Percentiles rank a stretch among this genome's conserved stretches.
phyloP scores from a whole-genome alignment of 2,797 vertebrate species.

The Scyliorhinus canicula region DNA sequence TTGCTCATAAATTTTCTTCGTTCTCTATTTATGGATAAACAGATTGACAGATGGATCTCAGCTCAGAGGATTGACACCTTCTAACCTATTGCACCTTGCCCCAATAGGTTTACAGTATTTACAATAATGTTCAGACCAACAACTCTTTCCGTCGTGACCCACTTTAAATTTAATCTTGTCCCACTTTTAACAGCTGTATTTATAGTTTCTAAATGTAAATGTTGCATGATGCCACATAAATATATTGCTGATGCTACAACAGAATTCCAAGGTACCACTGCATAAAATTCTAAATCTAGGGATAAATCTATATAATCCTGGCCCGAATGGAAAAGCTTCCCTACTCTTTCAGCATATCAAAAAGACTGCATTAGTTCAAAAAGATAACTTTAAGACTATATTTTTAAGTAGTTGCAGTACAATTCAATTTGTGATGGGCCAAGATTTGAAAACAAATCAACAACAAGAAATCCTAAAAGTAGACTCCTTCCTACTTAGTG shows the following conservation, averaged over 20 bases:
- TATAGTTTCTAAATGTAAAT: background rate
- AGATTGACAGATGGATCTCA: background rate
- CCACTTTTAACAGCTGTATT: background rate
- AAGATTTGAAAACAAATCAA: background rate
- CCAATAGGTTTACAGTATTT: background rate
- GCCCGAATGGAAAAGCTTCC: no score
- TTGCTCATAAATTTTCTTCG: no score
- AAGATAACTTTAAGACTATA: background rate
- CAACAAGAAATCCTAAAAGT: background rate
- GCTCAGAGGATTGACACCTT: background rate
- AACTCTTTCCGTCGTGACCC: background rate
- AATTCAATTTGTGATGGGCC: background rate
- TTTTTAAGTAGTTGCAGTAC: background rate
- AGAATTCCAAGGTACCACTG: background rate
- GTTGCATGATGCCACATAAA: background rate
- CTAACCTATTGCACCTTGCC: background rate
- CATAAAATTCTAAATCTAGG: background rate
- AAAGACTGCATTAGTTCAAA: background rate
- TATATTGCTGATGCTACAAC: background rate
- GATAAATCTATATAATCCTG: slow-evolving; percentile 1
- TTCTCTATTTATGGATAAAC: no score
- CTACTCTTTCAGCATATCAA: background rate
- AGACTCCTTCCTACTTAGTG: background rate
- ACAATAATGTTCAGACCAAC: background rate
- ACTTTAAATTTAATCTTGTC: background rate